These are phyloP conservation scores for Sciaenops ocellatus DNA, from an alignment of 2,797 vertebrate genomes.

Conservation along the genomic window DNA sequence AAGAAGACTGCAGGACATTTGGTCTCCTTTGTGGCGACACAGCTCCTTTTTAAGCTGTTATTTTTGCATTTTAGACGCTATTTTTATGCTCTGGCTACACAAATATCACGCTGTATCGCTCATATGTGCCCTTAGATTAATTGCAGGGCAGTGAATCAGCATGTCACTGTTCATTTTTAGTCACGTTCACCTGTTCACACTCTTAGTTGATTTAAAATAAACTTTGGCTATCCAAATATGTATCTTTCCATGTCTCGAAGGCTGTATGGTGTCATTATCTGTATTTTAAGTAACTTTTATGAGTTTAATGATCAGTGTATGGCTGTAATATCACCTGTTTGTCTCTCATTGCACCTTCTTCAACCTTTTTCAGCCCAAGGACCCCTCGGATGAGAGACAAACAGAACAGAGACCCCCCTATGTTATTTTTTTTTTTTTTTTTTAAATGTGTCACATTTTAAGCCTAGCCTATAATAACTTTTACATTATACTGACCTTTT, in stretches of 20 bases:
- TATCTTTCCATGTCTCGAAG: too few species aligned
- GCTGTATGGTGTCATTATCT: too few species aligned
- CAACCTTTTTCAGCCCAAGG: too few species aligned
- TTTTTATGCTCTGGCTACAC: background rate
- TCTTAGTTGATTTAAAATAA: background rate
- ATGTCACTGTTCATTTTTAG: too few species aligned
- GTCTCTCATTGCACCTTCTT: too few species aligned
- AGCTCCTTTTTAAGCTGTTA: background rate
- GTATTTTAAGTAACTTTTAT: background rate
- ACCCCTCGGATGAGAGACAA: too few species aligned
- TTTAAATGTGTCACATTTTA: too few species aligned
- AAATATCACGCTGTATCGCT: background rate
- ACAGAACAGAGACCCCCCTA: too few species aligned
- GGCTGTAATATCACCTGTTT: too few species aligned
- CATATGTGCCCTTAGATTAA: background rate
- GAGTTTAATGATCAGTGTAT: background rate
- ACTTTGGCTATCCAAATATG: background rate
- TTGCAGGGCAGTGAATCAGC: background rate
- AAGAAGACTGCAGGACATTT: conserved; percentile 8
- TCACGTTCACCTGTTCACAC: background rate
- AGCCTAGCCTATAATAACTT: too few species aligned
- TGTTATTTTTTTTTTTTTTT: too few species aligned
- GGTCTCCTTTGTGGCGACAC: conserved; percentile 12
- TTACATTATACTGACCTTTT: too few species aligned
- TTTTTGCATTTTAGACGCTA: background rate